Evolutionary conservation across 2,888 invertebrate species (phyloP).

Genomic region (Chrysolina americana): DNA sequence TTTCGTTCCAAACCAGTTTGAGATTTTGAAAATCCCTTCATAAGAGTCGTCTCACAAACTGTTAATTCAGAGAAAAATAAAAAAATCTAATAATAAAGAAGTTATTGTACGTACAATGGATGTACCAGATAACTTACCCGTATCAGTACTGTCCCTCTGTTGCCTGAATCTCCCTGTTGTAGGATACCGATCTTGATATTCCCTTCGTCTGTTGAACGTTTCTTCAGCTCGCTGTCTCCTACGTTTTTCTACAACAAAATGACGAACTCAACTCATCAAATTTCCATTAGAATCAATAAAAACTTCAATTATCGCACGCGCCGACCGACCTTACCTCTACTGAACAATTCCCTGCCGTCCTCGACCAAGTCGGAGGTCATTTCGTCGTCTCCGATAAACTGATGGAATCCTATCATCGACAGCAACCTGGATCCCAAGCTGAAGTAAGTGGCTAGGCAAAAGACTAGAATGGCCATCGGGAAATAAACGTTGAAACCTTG

Average conservation of each 20-base stretch:
- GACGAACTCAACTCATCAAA: background rate
- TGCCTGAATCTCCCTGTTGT: constrained; percentile 68
- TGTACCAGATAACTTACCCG: constrained; percentile 64
- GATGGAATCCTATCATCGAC: constrained; percentile 94
- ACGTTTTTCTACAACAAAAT: constrained; percentile 77
- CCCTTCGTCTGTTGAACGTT: constrained; percentile 80
- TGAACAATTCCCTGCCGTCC: constrained; percentile 93
- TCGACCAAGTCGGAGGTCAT: constrained; percentile 94
- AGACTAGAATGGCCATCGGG: constrained; percentile 94
- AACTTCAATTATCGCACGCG: constrained; percentile 24
- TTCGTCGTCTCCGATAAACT: constrained; percentile 95
- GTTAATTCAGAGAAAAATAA: too few relatives aligned
- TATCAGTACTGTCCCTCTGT: constrained; percentile 68
- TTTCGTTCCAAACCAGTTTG: too few relatives aligned
- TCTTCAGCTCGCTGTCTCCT: constrained; percentile 87
- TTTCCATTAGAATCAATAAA: too few relatives aligned
- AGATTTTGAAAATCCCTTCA: too few relatives aligned
- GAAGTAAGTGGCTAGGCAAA: constrained; percentile 95
- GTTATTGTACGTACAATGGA: background rate
- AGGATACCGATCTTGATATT: constrained; percentile 79
- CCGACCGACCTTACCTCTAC: constrained; percentile 77
- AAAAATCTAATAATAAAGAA: too few relatives aligned
- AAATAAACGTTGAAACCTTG: constrained; percentile 99
- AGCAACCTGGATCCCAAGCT: constrained; percentile 92
- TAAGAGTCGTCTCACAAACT: too few relatives aligned